Conservation (phyloP, 2,797 vertebrate species). For the Myotis myotis region DNA sequence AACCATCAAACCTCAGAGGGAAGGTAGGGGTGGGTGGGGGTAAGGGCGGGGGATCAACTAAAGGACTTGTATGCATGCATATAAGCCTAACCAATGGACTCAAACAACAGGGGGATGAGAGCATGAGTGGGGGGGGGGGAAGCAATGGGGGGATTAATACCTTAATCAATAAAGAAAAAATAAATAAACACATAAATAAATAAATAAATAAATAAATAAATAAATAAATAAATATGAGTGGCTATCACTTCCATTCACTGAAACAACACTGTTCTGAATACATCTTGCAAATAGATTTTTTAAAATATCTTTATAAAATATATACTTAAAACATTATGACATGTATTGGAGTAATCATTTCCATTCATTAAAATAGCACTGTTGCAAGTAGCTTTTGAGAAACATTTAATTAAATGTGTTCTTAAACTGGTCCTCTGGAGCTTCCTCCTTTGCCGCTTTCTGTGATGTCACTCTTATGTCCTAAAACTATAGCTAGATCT, state of each 20-base stretch:
- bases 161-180: too few relatives aligned
- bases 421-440: neutral
- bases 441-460: neutral
- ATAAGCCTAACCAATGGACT: too few relatives aligned
- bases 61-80: too few relatives aligned
- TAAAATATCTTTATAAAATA: neutral
- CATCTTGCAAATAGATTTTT: neutral
- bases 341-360: neutral
- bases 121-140: too few relatives aligned
- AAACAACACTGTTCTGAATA: neutral
- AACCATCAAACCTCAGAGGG: too few relatives aligned
- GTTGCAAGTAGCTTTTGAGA: neutral
- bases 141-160: too few relatives aligned
- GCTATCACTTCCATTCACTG: neutral
- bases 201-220: too few relatives aligned
- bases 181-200: too few relatives aligned
- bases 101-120: too few relatives aligned
- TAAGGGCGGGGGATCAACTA: too few relatives aligned
- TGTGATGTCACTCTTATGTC: neutral
- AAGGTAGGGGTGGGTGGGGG: too few relatives aligned
- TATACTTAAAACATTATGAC: neutral
- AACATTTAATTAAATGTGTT: neutral
- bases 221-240: too few relatives aligned
- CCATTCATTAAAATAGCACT: neutral
- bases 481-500: conserved; percentile 16